Evolutionary conservation across 2,888 invertebrate genomes (phyloP).

Genomic region (Diaprepes abbreviatus): DNA sequence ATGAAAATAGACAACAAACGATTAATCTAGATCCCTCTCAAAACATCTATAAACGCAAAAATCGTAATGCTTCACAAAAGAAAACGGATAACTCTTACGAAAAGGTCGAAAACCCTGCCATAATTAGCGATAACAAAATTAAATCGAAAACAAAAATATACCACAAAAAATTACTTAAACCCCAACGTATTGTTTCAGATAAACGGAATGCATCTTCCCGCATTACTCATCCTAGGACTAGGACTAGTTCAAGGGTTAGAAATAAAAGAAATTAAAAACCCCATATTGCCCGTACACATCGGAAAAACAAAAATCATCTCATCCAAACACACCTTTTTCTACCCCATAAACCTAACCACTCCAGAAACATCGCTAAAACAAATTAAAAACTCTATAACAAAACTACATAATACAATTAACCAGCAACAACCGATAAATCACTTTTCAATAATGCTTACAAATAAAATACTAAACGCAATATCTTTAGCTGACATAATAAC

Average conservation of each 20-base stretch:
- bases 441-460: background rate
- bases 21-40: background rate
- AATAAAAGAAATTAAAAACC: constrained; percentile 1
- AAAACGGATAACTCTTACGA: background rate
- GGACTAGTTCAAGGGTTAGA: background rate
- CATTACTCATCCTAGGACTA: background rate
- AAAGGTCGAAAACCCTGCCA: background rate
- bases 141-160: background rate
- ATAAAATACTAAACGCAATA: background rate
- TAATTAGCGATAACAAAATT: background rate
- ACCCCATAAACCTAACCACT: background rate
- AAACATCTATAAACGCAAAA: background rate
- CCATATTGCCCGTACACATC: background rate
- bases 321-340: background rate
- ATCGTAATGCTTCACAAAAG: background rate
- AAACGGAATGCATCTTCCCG: background rate
- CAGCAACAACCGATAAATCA: background rate
- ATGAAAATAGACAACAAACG: background rate
- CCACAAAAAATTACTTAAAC: background rate
- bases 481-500: background rate
- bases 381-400: background rate
- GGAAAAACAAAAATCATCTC: background rate
- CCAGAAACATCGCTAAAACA: background rate
- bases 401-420: background rate
- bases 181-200: constrained; percentile 9